Evolutionary conservation across 1,140 invertebrate species (phyloP).

Genomic region (Chlorops oryzae): DNA sequence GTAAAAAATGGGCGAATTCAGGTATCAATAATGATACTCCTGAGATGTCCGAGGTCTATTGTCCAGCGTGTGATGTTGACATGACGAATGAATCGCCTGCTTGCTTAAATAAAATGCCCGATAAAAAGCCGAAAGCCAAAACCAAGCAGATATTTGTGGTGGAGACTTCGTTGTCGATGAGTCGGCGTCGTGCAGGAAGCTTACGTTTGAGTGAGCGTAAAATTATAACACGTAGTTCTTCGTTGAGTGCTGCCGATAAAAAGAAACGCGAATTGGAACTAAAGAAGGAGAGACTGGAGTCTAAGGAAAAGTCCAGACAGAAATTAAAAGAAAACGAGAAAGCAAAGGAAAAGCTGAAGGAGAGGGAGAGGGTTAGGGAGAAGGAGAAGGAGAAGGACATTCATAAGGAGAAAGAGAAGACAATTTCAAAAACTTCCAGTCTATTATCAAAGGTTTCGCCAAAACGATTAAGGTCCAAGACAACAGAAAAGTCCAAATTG

Average conservation of each 20-base stretch:
- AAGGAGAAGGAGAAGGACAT: conserved; percentile 24
- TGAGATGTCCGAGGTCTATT: conserved; percentile 51
- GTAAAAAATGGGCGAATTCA: conserved; percentile 43
- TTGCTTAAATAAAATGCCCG: conserved; percentile 50
- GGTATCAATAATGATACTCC: conserved; percentile 27
- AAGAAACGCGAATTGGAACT: conserved; percentile 15
- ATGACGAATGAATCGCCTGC: conserved; percentile 49
- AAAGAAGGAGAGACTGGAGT: conserved; percentile 9
- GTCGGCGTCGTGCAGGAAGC: conserved; percentile 30
- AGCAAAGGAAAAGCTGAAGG: conserved; percentile 26
- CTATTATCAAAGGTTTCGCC: conserved; percentile 36
- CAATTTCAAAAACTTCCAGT: conserved; percentile 16
- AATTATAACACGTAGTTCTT: conserved; percentile 33
- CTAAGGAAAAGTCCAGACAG: too few relatives aligned
- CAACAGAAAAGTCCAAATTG: conserved; percentile 2
- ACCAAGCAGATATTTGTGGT: conserved; percentile 38
- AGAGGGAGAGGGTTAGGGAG: conserved; percentile 28
- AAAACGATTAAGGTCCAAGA: conserved; percentile 23
- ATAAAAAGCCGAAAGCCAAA: conserved; percentile 40
- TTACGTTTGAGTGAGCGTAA: conserved; percentile 24
- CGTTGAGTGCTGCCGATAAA: conserved; percentile 34
- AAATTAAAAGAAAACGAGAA: conserved; percentile 28
- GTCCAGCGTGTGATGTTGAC: conserved; percentile 46
- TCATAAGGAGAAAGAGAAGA: conserved; percentile 25
- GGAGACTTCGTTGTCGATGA: conserved; percentile 43